A percentile compares a stretch with the other conserved stretches of the same genome.
Evolutionary conservation across 2,888 invertebrate species (phyloP).

Genomic region (Pristionchus entomophagus): DNA sequence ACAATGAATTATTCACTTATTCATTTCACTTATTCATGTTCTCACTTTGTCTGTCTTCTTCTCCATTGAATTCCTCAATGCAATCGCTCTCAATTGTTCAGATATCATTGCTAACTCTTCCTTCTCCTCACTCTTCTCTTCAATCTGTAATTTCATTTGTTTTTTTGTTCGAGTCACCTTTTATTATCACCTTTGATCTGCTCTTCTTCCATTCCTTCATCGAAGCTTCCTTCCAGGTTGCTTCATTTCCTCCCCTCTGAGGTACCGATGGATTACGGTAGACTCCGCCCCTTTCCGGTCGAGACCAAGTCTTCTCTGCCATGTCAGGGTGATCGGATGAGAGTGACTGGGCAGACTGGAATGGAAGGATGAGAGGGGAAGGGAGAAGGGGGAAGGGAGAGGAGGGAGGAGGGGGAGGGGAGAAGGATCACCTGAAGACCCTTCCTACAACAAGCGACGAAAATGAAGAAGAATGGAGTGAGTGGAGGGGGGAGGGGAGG

Average conservation of each 20-base stretch:
- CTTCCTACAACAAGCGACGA: constrained; percentile 57
- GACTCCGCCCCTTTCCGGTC: constrained; percentile 51
- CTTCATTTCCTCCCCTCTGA: constrained; percentile 50
- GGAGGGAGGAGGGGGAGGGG: too few relatives aligned
- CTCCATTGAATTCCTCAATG: constrained; percentile 24
- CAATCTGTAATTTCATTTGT: neutral
- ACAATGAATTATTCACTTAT: neutral
- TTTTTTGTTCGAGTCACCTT: neutral
- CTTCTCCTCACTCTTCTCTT: constrained; percentile 32
- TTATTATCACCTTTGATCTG: constrained; percentile 12
- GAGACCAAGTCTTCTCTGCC: constrained; percentile 34
- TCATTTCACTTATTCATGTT: neutral
- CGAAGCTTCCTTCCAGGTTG: constrained; percentile 49
- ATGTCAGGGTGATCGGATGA: constrained; percentile 50
- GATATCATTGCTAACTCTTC: constrained; percentile 15
- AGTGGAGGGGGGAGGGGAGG: constrained; percentile 76
- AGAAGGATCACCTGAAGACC: neutral
- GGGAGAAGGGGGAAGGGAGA: too few relatives aligned
- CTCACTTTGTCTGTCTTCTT: constrained; percentile 9
- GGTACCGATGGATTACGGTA: constrained; percentile 73
- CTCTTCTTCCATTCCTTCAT: constrained; percentile 49
- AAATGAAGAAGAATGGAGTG: constrained; percentile 70
- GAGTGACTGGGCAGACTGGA: constrained; percentile 35
- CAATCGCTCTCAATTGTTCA: constrained; percentile 45
- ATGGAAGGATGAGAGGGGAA: neutral